Conservation (phyloP, 2,888 invertebrate genomes). For the Hartigia nigra region DNA sequence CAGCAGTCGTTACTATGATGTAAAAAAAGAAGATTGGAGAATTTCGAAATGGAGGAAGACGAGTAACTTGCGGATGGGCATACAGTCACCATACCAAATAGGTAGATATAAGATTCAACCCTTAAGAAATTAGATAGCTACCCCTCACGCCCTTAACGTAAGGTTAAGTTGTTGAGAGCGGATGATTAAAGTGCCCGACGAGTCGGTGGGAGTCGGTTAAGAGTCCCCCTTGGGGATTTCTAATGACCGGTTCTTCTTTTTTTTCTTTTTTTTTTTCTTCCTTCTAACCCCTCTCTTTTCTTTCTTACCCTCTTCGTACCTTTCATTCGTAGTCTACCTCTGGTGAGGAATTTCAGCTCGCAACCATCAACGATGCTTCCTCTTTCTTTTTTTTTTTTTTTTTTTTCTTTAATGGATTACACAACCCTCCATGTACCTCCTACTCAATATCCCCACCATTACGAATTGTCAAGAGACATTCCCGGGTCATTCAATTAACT, state of each 20-base stretch:
- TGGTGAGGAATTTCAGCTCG: not conserved
- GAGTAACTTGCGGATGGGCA: conserved; percentile 11
- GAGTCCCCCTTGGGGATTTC: conserved; percentile 49
- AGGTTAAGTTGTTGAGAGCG: conserved; percentile 51
- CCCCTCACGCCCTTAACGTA: conserved; percentile 30
- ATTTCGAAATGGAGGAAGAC: not conserved
- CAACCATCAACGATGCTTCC: not conserved
- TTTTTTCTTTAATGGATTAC: not conserved
- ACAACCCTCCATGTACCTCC: not conserved
- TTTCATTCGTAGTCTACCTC: not conserved
- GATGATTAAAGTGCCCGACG: conserved; percentile 55
- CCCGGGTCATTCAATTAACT: not conserved
- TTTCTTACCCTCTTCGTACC: not conserved
- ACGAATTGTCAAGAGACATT: not conserved
- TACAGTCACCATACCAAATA: not conserved
- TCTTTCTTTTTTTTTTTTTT: not conserved
- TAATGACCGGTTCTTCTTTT: conserved; percentile 45
- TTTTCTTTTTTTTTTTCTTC: not conserved
- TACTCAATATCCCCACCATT: not conserved
- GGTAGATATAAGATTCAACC: conserved; percentile 30
- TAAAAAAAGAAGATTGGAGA: not conserved
- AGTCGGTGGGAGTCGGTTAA: conserved; percentile 39
- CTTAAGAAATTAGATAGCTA: conserved; percentile 44
- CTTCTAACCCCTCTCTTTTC: not conserved
- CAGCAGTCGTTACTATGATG: not conserved